phyloP scores from a whole-genome alignment of 2,888 invertebrate genomes.

The Brenthis ino region DNA sequence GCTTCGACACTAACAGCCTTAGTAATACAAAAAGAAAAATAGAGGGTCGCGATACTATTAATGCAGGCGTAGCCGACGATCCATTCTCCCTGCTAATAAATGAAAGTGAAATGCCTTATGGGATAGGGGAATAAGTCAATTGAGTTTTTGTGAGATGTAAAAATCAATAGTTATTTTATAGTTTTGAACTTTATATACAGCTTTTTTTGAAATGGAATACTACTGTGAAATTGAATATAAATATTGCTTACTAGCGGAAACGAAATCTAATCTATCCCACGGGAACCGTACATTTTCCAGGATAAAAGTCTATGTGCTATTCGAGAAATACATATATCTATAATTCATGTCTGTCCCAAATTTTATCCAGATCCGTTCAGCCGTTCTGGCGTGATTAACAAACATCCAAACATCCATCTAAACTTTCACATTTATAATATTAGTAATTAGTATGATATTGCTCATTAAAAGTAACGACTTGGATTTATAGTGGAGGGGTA shows the following conservation, averaged over 20 bases:
- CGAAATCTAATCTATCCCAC: too few relatives aligned
- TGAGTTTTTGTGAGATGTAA: constrained; percentile 24
- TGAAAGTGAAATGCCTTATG: constrained; percentile 41
- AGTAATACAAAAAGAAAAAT: constrained; percentile 35
- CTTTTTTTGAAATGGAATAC: background rate
- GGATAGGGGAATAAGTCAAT: constrained; percentile 37
- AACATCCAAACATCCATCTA: too few relatives aligned
- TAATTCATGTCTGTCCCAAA: too few relatives aligned
- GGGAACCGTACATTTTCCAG: too few relatives aligned
- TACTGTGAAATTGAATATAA: background rate
- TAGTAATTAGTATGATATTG: too few relatives aligned
- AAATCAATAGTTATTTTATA: constrained; percentile 7
- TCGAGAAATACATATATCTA: too few relatives aligned
- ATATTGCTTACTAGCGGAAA: background rate
- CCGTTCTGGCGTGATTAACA: too few relatives aligned
- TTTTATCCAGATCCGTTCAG: too few relatives aligned
- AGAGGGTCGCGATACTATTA: constrained; percentile 35
- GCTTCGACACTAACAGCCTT: constrained; percentile 30
- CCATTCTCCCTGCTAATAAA: constrained; percentile 39
- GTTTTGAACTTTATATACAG: background rate
- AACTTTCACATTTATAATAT: too few relatives aligned
- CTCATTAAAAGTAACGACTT: too few relatives aligned
- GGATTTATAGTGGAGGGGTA: too few relatives aligned
- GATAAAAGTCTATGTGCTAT: too few relatives aligned
- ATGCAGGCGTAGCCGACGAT: constrained; percentile 33